Evolutionary conservation across 2,113 vertebrate genomes (phyloP).

Genomic region (Neofelis nebulosa): DNA sequence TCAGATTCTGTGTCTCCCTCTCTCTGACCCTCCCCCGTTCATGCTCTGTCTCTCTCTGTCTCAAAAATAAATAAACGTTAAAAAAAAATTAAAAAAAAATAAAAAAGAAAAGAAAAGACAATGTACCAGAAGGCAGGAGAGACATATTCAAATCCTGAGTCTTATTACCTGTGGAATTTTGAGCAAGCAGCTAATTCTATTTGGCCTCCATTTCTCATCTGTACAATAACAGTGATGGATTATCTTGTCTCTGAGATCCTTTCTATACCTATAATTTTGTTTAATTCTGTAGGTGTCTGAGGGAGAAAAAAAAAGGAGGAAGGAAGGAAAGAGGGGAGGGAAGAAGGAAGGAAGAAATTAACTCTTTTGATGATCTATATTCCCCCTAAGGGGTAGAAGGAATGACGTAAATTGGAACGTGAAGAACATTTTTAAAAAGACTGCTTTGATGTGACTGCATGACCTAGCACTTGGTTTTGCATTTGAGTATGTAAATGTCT

Average conservation of each 20-base stretch:
- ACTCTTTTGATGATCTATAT: not conserved
- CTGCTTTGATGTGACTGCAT: not conserved
- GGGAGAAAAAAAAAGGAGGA: not conserved
- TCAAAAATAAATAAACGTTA: too few species aligned
- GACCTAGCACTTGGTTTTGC: not conserved
- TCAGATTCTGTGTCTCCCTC: too few species aligned
- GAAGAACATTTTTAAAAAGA: not conserved
- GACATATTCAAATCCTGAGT: not conserved
- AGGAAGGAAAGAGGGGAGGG: accelerated
- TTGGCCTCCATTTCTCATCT: not conserved
- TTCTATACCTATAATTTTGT: not conserved
- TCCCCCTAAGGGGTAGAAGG: not conserved
- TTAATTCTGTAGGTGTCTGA: not conserved
- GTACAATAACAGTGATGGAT: not conserved
- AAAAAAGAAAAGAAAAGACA: not conserved
- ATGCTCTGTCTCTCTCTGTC: too few species aligned
- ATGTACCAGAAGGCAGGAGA: not conserved
- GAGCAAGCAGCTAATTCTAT: not conserved
- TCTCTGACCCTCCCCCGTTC: too few species aligned
- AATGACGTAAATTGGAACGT: not conserved
- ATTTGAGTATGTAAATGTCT: not conserved
- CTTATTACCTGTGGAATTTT: not conserved
- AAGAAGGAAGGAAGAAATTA: accelerated
- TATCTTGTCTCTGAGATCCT: not conserved
- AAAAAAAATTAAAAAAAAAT: too few species aligned